Percentiles rank a stretch among this genome's conserved stretches.
Conservation (phyloP, 2,797 vertebrate genomes). For the Rhinogobio ventralis region DNA sequence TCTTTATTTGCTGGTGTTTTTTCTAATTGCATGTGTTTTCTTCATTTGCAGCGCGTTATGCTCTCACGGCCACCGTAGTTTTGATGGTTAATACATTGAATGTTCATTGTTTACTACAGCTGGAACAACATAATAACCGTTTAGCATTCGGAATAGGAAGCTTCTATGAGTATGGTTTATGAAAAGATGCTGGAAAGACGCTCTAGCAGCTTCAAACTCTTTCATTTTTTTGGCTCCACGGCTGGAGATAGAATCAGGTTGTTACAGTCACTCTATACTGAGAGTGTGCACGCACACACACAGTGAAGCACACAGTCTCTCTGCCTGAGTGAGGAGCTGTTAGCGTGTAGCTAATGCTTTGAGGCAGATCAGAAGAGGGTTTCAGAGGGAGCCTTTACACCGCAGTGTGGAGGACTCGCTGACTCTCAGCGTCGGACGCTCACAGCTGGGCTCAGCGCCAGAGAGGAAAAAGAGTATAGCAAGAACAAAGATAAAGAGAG, state of each 20-base stretch:
- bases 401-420: conserved; percentile 56
- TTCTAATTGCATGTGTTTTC: too few relatives aligned
- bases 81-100: neutral
- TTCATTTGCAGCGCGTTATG: too few relatives aligned
- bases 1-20: too few relatives aligned
- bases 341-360: conserved; percentile 78
- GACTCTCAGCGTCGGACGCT: conserved; percentile 19
- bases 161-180: neutral
- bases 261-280: conserved; percentile 42
- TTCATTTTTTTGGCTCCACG: neutral
- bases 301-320: conserved; percentile 38
- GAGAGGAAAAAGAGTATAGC: conserved; percentile 50
- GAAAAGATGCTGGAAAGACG: neutral
- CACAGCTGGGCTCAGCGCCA: conserved; percentile 29
- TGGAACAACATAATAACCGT: neutral
- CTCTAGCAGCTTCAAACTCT: conserved; percentile 21
- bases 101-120: neutral
- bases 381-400: conserved; percentile 73
- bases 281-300: neutral
- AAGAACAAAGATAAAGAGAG: conserved; percentile 37
- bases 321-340: conserved; percentile 60
- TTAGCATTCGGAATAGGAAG: neutral
- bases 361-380: conserved; percentile 75
- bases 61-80: too few relatives aligned
- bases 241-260: neutral